Evolutionary conservation across 2,797 vertebrate species (phyloP), one percentile per base, ranked within the genome.

Genomic region (Crypturellus tataupa): DNA sequence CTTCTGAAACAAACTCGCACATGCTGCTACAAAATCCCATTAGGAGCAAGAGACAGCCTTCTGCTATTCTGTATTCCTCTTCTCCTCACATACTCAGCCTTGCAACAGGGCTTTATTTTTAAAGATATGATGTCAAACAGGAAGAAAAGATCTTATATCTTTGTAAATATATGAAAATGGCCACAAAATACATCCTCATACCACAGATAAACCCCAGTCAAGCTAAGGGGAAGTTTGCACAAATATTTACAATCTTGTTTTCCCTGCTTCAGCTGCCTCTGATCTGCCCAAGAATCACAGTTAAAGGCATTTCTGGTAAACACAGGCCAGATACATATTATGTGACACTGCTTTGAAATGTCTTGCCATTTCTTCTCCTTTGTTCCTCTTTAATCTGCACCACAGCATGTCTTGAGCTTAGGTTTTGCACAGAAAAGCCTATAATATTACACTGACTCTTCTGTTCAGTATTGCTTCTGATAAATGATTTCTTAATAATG

Each of bases 1-100:
- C 98, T 98, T 98, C 98, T 98, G 98, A 98, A 98, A 98, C 98
- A 98, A 98, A 98, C 98, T 98, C 95, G 77, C 98, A 98, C 98
- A 97, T 94, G 97, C 98, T 98, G 97, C 97, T 97, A 97, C 97
- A 97, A 98, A 98, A 98, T 98, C 97, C 98, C 98, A 98, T 98
- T 98, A 98, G 97, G 97, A 98, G 81, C 96, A 97, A 86, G 95
- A 97, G 97, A 97, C 96, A 96, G 97, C 97, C 97, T 98, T 97
- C 98, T 98, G 97, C 97, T 97, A 93, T 97, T 98, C 96, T 94
- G 86, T 96, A 97, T 97, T 97, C 93, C 94, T 96, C 39, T 56
- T 95, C 87, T 79, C 87, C 88, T 90, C 81, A 90, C 53, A 94
- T 29, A 87, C 69, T 89, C 85, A 72, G 71, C 64, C 82, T 87